Conservation (phyloP, 2,888 invertebrate genomes). For the Pantelozetes paolii region DNA sequence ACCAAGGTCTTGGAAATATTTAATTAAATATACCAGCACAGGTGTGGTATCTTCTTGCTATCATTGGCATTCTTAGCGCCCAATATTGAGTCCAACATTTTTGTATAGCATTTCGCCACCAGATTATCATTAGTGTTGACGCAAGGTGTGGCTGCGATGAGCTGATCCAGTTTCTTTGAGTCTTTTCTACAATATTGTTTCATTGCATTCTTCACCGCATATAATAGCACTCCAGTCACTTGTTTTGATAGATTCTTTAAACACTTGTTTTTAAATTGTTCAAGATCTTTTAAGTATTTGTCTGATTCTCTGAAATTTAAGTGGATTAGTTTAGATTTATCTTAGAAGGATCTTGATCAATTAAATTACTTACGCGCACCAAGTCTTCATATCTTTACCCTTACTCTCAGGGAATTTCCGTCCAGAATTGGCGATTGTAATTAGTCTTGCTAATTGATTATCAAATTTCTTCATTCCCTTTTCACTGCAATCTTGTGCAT, state of each 20-base stretch:
- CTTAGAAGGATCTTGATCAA: not conserved
- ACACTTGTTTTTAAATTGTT: slow-evolving; percentile 14
- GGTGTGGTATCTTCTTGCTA: not conserved
- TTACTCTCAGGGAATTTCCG: slow-evolving; percentile 5
- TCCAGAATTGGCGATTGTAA: slow-evolving; percentile 16
- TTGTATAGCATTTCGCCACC: not conserved
- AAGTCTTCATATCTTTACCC: not conserved
- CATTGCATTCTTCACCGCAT: not conserved
- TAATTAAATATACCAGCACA: not conserved
- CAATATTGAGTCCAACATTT: not conserved
- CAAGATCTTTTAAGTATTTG: not conserved
- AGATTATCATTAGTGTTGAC: not conserved
- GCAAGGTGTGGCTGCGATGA: not conserved
- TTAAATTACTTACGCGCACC: not conserved
- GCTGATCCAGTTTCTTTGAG: not conserved
- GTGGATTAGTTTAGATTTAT: not conserved
- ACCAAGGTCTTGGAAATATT: not conserved
- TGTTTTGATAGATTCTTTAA: slow-evolving; percentile 2
- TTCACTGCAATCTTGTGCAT: not conserved
- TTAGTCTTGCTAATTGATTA: not conserved
- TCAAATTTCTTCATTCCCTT: not conserved
- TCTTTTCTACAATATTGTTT: not conserved
- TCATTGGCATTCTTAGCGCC: not conserved
- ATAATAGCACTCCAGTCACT: not conserved
- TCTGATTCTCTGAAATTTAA: slow-evolving; percentile 8